Evolutionary conservation across 2,113 vertebrate species (phyloP).

Genomic region (Phodopus roborovskii): DNA sequence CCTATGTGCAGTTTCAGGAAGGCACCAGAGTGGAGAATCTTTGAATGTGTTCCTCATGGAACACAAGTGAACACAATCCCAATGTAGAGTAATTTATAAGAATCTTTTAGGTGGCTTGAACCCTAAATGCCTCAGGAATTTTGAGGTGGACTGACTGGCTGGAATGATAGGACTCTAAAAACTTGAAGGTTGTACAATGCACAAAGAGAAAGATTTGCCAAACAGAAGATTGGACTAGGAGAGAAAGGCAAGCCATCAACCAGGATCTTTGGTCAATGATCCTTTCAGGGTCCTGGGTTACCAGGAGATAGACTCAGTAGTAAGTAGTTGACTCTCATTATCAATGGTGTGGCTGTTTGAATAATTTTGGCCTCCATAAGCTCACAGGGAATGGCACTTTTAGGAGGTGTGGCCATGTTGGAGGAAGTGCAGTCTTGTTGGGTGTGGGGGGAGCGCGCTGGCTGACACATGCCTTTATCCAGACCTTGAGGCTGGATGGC

Average conservation of each 20-base stretch:
- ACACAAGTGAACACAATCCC: background rate
- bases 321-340: background rate
- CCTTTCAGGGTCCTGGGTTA: fast-evolving
- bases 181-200: background rate
- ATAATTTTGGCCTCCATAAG: too few relatives aligned
- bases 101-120: background rate
- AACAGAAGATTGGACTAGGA: background rate
- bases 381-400: too few relatives aligned
- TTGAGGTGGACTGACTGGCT: background rate
- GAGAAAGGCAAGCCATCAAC: background rate
- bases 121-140: background rate
- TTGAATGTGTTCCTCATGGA: background rate
- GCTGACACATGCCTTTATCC: too few relatives aligned
- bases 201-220: background rate
- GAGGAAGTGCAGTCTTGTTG: too few relatives aligned
- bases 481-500: too few relatives aligned
- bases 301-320: too few relatives aligned
- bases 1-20: background rate
- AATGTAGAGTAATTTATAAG: background rate
- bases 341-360: too few relatives aligned
- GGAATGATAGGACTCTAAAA: background rate
- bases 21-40: background rate
- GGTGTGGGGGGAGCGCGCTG: too few relatives aligned
- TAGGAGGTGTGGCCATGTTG: too few relatives aligned
- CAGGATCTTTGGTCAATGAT: background rate